Conservation (phyloP, 2,888 invertebrate species). For the Nebria brevicollis region DNA sequence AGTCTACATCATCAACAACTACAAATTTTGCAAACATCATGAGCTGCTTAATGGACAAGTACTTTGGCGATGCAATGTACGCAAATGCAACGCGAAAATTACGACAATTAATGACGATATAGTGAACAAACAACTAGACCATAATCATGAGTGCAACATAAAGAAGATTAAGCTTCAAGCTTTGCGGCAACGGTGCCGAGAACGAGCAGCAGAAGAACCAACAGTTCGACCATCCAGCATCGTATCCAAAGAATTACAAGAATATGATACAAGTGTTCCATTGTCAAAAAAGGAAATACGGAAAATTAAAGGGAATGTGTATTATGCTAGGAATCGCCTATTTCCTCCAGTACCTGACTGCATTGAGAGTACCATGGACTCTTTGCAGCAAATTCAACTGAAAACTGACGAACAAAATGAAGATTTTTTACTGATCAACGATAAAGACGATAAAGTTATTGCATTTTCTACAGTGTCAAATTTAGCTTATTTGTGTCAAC, state of each 20-base stretch:
- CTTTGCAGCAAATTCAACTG: background rate
- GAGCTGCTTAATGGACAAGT: background rate
- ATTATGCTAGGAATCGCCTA: background rate
- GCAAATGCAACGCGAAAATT: background rate
- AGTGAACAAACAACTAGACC: background rate
- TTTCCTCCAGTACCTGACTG: background rate
- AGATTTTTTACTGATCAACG: background rate
- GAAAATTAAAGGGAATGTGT: background rate
- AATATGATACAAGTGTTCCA: background rate
- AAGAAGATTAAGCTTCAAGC: background rate
- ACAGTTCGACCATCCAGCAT: background rate
- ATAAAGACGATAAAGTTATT: background rate
- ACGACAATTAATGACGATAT: background rate
- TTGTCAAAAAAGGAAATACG: background rate
- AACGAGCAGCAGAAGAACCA: background rate
- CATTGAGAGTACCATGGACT: background rate
- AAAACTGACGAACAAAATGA: slow-evolving; percentile 3
- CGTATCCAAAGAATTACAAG: background rate
- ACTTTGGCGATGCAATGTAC: background rate
- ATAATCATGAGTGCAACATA: background rate
- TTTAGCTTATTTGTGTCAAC: background rate
- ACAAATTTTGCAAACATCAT: background rate
- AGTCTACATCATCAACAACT: background rate
- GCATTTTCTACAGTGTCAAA: background rate
- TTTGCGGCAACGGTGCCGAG: background rate